Conservation (phyloP, 2,888 invertebrate species). For the Ornithoptera priamus region DNA sequence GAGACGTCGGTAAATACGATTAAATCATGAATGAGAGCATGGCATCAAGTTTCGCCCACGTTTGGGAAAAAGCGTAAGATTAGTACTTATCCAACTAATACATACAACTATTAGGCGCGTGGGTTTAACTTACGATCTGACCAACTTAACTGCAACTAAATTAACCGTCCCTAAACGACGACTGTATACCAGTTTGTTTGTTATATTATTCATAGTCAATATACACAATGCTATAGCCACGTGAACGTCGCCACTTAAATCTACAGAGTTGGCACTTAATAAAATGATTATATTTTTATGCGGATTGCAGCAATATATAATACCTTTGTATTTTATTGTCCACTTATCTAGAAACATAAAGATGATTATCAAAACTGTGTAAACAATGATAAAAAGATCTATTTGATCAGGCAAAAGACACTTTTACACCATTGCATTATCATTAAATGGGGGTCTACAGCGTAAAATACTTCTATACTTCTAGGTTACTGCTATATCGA, state of each 20-base stretch:
- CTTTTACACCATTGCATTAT: too few relatives aligned
- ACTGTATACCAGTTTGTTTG: not conserved
- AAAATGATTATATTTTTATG: slow-evolving; percentile 16
- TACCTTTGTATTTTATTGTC: not conserved
- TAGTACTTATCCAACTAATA: slow-evolving; percentile 24
- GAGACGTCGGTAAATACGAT: slow-evolving; percentile 49
- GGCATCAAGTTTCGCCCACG: slow-evolving; percentile 58
- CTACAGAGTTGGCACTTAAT: slow-evolving; percentile 11
- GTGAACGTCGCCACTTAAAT: slow-evolving; percentile 9
- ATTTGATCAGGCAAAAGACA: not conserved
- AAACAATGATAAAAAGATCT: not conserved
- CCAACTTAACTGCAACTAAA: slow-evolving; percentile 3
- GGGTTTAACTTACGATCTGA: slow-evolving; percentile 10
- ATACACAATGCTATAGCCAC: not conserved
- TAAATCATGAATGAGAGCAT: slow-evolving; percentile 59
- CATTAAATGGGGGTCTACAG: too few relatives aligned
- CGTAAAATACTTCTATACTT: too few relatives aligned
- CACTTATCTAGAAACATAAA: not conserved
- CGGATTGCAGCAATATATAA: not conserved
- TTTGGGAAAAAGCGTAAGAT: slow-evolving; percentile 60
- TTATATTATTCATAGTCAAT: slow-evolving; percentile 7
- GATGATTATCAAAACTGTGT: not conserved
- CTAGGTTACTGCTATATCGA: too few relatives aligned
- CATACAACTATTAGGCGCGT: slow-evolving; percentile 22
- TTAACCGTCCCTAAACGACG: not conserved